Evolutionary conservation across 2,113 vertebrate species (phyloP), one percentile per base, ranked within the genome.

Genomic region (Cynocephalus volans): DNA sequence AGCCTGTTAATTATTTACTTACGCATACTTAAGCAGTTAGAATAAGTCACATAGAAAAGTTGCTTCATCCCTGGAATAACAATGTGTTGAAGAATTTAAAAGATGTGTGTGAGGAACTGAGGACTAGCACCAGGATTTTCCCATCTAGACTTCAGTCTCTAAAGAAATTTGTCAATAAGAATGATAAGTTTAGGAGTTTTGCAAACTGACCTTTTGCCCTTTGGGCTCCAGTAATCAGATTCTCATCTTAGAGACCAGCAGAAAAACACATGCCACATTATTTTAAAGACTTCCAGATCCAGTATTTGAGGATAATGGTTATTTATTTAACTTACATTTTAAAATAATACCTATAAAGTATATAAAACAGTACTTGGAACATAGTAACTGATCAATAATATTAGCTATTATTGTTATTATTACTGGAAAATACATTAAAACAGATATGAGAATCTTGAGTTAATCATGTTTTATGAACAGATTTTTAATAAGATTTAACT

Each of bases 371-470:
- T 50, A 54, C 8, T 56, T 89, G 45, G 33, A 2, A 81, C n/a
- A 75, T 65, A 82, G n/a, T 90, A 65, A 72, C 33, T 88, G 28
- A n/a, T 72, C n/a, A 81, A 11, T 60, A 94, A 90, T 76, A 86
- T 69, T 64, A 3, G 6, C 15, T 69, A 79, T 69, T 24, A 83
- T 62, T 50, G 64, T 65, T 67, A 62, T 76, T 83, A 86, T 70
- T 83, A 75, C 6, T 58, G 2, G 2, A 45, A 58, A 93, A 36
- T 50, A 64, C 67, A 48, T 8, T 21, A 19, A 12, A 45, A 84
- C 11, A 81, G 28, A 90, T 60, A 24, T 45, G 36, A 81, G 15
- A 69, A 81, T 13, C 86, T 69, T 91, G 64, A 90, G 3, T 62
- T 90, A 64, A 36, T 58, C 23, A 65, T 33, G 28, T 1, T 36